Conservation (phyloP, 2,888 invertebrate genomes). For the Carterocephalus palaemon region DNA sequence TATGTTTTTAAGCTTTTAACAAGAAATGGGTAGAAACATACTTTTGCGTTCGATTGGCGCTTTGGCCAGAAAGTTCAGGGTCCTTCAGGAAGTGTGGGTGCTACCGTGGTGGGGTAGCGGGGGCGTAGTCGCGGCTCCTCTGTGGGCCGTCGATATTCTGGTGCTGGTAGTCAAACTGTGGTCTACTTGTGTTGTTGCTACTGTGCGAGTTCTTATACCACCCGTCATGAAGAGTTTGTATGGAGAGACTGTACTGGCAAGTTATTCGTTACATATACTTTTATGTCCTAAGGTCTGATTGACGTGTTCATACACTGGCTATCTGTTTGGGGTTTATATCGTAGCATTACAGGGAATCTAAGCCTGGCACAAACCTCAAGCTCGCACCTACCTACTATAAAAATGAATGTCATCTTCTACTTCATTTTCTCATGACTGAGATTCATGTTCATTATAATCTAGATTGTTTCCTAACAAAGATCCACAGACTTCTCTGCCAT, state of each 20-base stretch:
- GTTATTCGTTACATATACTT: constrained; percentile 15
- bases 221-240: constrained; percentile 63
- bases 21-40: constrained; percentile 44
- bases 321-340: no score
- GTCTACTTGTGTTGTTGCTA: constrained; percentile 55
- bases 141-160: constrained; percentile 60
- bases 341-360: no score
- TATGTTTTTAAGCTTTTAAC: constrained; percentile 1
- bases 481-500: no score
- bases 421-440: no score
- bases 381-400: no score
- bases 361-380: no score
- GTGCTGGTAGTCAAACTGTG: constrained; percentile 61
- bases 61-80: constrained; percentile 61
- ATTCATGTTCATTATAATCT: no score
- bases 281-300: no score
- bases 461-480: no score
- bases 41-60: constrained; percentile 52
- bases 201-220: constrained; percentile 53
- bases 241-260: constrained; percentile 67
- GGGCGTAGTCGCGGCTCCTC: constrained; percentile 52
- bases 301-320: no score
- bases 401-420: no score
- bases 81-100: constrained; percentile 65
- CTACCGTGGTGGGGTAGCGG: constrained; percentile 70